Conservation (phyloP, 2,797 vertebrate species). For the Pipistrellus pipistrellus region DNA sequence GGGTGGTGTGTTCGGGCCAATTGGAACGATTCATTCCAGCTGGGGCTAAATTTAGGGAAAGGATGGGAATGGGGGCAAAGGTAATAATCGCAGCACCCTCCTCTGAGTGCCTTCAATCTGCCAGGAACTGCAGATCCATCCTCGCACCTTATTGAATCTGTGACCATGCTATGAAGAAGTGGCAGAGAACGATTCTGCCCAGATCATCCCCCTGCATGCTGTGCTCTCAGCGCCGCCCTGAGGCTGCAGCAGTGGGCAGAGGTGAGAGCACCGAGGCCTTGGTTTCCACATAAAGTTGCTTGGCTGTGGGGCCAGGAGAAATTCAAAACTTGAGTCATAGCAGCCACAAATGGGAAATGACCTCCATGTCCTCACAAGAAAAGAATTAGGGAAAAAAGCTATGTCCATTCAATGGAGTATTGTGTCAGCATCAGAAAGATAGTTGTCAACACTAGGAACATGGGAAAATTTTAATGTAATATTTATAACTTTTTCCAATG, state of each 20-base stretch:
- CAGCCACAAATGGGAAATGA: not conserved
- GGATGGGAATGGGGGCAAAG: too few species aligned
- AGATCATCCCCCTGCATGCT: fast-evolving
- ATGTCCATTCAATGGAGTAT: not conserved
- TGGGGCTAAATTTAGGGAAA: not conserved
- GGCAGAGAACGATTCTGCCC: not conserved
- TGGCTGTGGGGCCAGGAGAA: not conserved
- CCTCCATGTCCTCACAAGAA: not conserved
- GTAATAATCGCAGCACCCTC: not conserved
- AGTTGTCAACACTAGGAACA: not conserved
- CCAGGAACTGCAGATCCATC: not conserved
- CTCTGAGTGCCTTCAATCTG: not conserved
- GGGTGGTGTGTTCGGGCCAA: not conserved
- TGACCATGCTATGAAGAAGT: not conserved
- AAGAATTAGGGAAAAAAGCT: not conserved
- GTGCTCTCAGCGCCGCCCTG: not conserved
- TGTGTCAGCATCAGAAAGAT: not conserved
- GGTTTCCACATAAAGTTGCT: not conserved
- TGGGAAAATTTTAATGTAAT: not conserved
- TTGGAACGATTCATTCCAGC: not conserved
- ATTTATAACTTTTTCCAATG: not conserved
- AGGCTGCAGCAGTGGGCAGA: not conserved
- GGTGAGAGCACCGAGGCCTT: not conserved
- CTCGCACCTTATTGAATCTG: not conserved
- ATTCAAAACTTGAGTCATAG: not conserved